phyloP scores from a whole-genome alignment of 2,113 vertebrate genomes.

The Silurus glanis region DNA sequence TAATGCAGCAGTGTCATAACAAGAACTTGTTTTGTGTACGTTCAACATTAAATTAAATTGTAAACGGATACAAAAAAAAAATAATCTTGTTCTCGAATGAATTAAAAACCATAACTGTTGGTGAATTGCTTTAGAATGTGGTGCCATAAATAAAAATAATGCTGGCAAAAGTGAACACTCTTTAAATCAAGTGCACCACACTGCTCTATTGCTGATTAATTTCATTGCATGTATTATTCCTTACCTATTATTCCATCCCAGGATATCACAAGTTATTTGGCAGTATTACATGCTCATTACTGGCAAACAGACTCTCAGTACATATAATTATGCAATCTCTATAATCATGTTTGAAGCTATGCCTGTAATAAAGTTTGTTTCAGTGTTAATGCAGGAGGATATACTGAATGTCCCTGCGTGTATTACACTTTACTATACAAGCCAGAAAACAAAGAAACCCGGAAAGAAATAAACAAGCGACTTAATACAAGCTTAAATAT shows the following conservation, averaged over 20 bases:
- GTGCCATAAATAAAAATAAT: not conserved
- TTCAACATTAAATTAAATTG: not conserved
- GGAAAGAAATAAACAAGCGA: constrained; percentile 6
- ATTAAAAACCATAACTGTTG: not conserved
- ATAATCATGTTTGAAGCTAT: not conserved
- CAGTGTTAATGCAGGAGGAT: not conserved
- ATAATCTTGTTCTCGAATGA: not conserved
- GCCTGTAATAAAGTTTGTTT: not conserved
- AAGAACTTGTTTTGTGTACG: not conserved
- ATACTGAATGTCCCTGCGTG: not conserved
- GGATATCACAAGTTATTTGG: not conserved
- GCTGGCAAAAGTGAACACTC: not conserved
- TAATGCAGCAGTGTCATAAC: not conserved
- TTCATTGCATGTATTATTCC: not conserved
- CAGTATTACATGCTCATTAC: not conserved
- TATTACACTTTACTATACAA: not conserved
- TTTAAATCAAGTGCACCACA: not conserved
- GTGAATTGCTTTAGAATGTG: not conserved
- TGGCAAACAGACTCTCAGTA: not conserved
- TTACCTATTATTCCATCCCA: not conserved
- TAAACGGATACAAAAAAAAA: not conserved
- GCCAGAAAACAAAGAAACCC: not conserved
- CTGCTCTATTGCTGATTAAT: not conserved
- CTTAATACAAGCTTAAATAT: not conserved
- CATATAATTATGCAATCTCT: not conserved